Evolutionary conservation across 2,113 vertebrate species (phyloP).

Genomic region (Dasyornis broadbenti): DNA sequence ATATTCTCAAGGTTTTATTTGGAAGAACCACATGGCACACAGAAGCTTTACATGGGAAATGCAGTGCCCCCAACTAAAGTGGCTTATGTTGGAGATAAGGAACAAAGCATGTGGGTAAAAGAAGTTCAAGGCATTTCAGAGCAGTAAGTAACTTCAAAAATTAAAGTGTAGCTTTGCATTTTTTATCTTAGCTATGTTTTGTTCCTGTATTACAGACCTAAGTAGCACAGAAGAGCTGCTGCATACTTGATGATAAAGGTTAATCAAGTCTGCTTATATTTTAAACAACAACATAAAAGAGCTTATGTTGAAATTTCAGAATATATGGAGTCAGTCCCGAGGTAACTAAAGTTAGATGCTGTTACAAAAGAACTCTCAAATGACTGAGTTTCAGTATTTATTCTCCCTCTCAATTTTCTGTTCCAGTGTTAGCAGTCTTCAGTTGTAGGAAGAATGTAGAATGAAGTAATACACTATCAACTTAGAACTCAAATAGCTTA

Average conservation of each 20-base stretch:
- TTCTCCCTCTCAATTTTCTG: neutral
- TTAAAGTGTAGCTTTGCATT: neutral
- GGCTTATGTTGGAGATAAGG: slow-evolving; percentile 82
- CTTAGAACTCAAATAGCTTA: neutral
- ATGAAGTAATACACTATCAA: neutral
- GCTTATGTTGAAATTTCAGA: neutral
- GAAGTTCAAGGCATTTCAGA: slow-evolving; percentile 91
- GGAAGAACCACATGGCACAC: slow-evolving; percentile 83
- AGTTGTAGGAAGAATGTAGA: neutral
- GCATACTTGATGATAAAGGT: neutral
- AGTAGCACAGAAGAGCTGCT: neutral
- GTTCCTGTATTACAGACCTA: neutral
- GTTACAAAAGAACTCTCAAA: neutral
- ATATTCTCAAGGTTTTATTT: slow-evolving; percentile 79
- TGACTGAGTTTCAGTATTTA: neutral
- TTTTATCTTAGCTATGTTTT: neutral
- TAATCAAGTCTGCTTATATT: neutral
- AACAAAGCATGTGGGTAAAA: slow-evolving; percentile 88
- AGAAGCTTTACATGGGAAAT: slow-evolving; percentile 79
- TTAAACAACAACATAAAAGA: neutral
- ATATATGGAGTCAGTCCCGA: neutral
- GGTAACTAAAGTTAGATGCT: neutral
- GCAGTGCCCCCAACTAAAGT: slow-evolving; percentile 84
- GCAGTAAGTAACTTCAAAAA: slow-evolving; percentile 76
- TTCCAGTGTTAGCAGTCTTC: neutral